Base-by-base conservation (phyloP, 2,113 vertebrate genomes). In the Rhizomys pruinosus region DNA sequence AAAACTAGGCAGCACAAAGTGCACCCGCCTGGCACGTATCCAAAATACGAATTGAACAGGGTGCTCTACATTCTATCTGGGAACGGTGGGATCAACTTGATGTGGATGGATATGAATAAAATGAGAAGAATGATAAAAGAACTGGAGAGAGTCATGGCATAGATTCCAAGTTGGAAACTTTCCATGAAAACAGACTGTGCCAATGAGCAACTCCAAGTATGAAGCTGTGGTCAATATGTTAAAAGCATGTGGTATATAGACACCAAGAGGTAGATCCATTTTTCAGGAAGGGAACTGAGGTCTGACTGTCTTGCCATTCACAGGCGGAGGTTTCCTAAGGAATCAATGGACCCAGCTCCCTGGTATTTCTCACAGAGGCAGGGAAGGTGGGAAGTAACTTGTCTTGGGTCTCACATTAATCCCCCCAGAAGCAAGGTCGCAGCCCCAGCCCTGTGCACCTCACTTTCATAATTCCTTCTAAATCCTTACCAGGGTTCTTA, bases 171-270 rank as follows among this genome's bases (percentile, higher is more conserved):
- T 27, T 16, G 52, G n/a, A 13, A 12, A 1, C 1, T 19, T 5
- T 64, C 16, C 34, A 15, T 12, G 6, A 42, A 42, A 90, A 52
- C 1, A 29, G 29, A 17, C 12, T 59, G 7, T 2, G 2, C 11
- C 55, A 37, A 37, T 7, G 22, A 69, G n/a, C 1, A 42, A 42
- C 29, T 63, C 55, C 29, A 72, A 77, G 34, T 3, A 1, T 9
- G 55, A 76, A 6, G 61, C 17, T 63, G 39, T 12, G 8, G 23
- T 29, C 27, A 47, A 37, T 7, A 25, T 22, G 2, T 37, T 25
- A 52, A 1, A 17, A 2, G 32, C 5, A 22, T 23, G 44, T 4
- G 0, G 22, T 37, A 0, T 1, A 5, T 13, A 15, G 29, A 20
- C 0, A 7, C 55, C 13, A 0, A 7, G 23, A 44, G n/a, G 10